Conservation (phyloP, 92 coral and sea anemone species). For the Palythoa heliodiscus region DNA sequence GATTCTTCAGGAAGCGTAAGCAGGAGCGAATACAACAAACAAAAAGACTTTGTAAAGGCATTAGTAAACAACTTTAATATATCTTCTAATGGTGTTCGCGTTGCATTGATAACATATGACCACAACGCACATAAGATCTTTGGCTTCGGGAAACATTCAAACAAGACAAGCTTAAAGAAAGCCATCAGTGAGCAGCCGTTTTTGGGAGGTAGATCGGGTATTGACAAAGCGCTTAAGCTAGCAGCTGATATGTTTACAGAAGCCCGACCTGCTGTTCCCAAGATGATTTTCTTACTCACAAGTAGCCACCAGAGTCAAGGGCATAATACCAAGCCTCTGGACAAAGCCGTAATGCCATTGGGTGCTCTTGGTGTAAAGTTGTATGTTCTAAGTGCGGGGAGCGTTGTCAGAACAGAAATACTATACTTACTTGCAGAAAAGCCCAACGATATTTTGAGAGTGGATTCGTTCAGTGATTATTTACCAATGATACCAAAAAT, state of each 20-base stretch:
- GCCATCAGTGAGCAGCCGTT: constrained; percentile 67
- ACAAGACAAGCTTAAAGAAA: constrained; percentile 56
- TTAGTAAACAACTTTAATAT: constrained; percentile 68
- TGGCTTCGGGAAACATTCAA: constrained; percentile 60
- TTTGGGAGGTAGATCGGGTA: constrained; percentile 80
- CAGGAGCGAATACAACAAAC: constrained; percentile 67
- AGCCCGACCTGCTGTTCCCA: constrained; percentile 85
- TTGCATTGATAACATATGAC: constrained; percentile 80
- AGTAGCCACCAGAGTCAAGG: constrained; percentile 82
- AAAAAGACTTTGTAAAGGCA: constrained; percentile 78
- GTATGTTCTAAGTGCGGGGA: constrained; percentile 77
- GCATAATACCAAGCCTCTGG: constrained; percentile 77
- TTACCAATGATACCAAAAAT: constrained; percentile 63
- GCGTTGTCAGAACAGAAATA: constrained; percentile 50
- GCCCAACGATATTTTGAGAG: constrained; percentile 74
- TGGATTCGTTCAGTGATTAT: constrained; percentile 62
- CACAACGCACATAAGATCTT: constrained; percentile 70
- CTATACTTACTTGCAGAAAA: constrained; percentile 62
- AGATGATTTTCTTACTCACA: constrained; percentile 81
- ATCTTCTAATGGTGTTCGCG: constrained; percentile 74
- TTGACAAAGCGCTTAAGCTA: constrained; percentile 84
- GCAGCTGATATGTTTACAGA: constrained; percentile 65
- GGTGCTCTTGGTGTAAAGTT: constrained; percentile 82
- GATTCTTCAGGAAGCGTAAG: constrained; percentile 93
- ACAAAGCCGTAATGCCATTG: constrained; percentile 73